Conservation (phyloP, 2,888 invertebrate species). For the Copidosoma aretas region DNA sequence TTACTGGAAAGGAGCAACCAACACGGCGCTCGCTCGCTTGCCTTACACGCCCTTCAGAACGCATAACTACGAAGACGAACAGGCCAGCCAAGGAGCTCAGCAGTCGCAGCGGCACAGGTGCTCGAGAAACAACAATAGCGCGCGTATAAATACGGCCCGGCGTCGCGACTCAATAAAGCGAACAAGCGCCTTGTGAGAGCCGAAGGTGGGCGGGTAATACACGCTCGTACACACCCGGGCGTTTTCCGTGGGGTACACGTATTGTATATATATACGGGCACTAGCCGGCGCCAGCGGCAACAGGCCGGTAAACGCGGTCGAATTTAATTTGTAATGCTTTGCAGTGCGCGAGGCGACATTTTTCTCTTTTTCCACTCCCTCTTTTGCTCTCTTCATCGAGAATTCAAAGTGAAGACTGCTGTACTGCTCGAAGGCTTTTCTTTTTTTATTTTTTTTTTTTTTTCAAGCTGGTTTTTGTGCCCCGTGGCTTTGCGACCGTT, state of each 20-base stretch:
- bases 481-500: background rate
- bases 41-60: no score
- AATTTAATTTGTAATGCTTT: slow-evolving; percentile 55
- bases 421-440: slow-evolving; percentile 5
- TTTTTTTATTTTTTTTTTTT: background rate
- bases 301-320: slow-evolving; percentile 39
- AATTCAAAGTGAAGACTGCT: slow-evolving; percentile 42
- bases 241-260: background rate
- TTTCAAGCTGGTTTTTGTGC: background rate
- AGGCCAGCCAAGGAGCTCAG: no score
- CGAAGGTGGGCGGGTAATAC: background rate
- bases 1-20: no score
- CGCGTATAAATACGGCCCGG: background rate
- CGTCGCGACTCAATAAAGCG: slow-evolving; percentile 25
- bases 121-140: background rate
- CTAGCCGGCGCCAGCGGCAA: background rate
- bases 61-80: no score
- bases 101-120: background rate
- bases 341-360: slow-evolving; percentile 42
- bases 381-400: slow-evolving; percentile 47
- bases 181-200: slow-evolving; percentile 23
- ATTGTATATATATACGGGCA: no score
- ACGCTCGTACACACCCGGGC: background rate
- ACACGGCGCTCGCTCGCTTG: no score
- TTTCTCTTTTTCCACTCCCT: slow-evolving; percentile 32